phyloP scores from a whole-genome alignment of 2,888 invertebrate species.

The Oxyteleia sp. region DNA sequence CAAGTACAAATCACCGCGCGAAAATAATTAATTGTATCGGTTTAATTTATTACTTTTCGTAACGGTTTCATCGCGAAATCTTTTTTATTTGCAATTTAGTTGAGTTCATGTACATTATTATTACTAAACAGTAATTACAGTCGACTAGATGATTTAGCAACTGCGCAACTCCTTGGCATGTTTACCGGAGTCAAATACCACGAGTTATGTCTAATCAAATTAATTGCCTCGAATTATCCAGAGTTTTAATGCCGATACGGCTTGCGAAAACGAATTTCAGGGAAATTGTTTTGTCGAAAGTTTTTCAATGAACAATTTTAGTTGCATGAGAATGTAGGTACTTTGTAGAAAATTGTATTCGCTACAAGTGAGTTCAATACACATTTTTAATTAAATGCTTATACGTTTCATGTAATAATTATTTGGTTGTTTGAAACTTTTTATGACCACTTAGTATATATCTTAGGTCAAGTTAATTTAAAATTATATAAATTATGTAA shows the following conservation, averaged over 20 bases:
- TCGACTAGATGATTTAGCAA: constrained; percentile 47
- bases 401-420: too few relatives aligned
- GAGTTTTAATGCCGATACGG: constrained; percentile 90
- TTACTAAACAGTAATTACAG: constrained; percentile 53
- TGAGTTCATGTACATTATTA: constrained; percentile 25
- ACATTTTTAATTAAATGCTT: too few relatives aligned
- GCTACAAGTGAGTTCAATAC: too few relatives aligned
- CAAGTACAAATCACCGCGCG: not conserved
- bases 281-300: too few relatives aligned
- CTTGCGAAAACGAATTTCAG: too few relatives aligned
- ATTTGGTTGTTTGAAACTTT: too few relatives aligned
- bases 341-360: too few relatives aligned
- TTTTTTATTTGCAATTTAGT: constrained; percentile 33
- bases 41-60: constrained; percentile 5
- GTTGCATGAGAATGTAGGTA: constrained; percentile 86
- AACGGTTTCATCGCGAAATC: not conserved
- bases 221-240: constrained; percentile 45
- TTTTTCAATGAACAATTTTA: too few relatives aligned
- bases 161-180: constrained; percentile 29
- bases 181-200: constrained; percentile 55
- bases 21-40: constrained; percentile 5
- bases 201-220: constrained; percentile 57
- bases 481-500: too few relatives aligned
- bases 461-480: too few relatives aligned
- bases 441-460: too few relatives aligned